phyloP scores from a whole-genome alignment of 2,888 invertebrate species.

The Adelognathus sp. region DNA sequence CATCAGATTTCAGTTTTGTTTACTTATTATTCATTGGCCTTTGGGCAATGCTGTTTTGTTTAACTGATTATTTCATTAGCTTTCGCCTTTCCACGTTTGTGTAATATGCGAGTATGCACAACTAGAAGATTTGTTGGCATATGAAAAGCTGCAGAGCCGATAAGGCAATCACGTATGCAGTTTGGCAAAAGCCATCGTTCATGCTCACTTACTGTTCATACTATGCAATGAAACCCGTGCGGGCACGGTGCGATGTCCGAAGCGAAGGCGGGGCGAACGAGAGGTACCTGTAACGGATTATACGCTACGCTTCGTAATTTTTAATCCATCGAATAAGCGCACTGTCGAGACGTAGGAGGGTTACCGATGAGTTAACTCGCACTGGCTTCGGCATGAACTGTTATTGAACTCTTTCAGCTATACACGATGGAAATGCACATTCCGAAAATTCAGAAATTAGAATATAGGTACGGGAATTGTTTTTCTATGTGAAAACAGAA shows the following conservation, averaged over 20 bases:
- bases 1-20: not conserved
- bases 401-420: not conserved
- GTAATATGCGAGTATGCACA: not conserved
- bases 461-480: too few species aligned
- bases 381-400: not conserved
- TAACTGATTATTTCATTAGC: not conserved
- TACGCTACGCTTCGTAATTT: conserved; percentile 50
- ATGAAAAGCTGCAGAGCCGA: not conserved
- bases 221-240: conserved; percentile 48
- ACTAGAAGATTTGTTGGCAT: conserved; percentile 8
- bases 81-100: not conserved
- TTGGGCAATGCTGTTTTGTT: not conserved
- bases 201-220: conserved; percentile 25
- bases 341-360: conserved; percentile 10
- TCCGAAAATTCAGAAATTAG: too few species aligned
- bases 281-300: conserved; percentile 49
- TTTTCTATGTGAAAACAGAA: too few species aligned
- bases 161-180: conserved; percentile 32
- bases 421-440: not conserved
- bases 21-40: not conserved
- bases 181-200: conserved; percentile 10
- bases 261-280: conserved; percentile 41
- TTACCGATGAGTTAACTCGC: conserved; percentile 21
- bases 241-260: conserved; percentile 38
- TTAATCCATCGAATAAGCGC: conserved; percentile 36